Percentiles rank a stretch among this genome's conserved stretches.
Evolutionary conservation across 2,797 vertebrate genomes (phyloP).

Genomic region (Streptopelia turtur): DNA sequence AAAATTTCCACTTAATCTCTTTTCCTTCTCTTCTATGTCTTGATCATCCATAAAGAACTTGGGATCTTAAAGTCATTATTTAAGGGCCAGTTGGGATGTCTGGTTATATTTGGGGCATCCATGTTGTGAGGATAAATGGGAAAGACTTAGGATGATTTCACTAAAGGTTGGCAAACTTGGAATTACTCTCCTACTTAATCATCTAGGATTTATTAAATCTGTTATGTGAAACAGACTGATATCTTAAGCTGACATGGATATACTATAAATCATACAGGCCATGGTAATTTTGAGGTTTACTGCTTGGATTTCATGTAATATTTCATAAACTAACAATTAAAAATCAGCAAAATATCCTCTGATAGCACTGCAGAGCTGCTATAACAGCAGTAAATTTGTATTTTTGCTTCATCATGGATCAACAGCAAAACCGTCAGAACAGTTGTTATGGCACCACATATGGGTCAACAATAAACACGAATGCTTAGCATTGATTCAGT

Average conservation of each 20-base stretch:
- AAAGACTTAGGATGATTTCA: background rate
- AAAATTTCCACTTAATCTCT: background rate
- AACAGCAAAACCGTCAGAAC: background rate
- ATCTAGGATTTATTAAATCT: background rate
- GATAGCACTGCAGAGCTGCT: background rate
- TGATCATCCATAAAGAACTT: background rate
- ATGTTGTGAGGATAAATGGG: background rate
- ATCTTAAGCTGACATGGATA: background rate
- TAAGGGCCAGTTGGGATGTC: background rate
- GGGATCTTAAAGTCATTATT: background rate
- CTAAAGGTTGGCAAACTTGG: background rate
- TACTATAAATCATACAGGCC: background rate
- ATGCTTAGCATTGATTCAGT: background rate
- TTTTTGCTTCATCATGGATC: constrained; percentile 18
- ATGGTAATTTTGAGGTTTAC: background rate
- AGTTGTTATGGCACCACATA: background rate
- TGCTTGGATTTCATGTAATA: background rate
- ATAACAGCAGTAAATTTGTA: background rate
- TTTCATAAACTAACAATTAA: background rate
- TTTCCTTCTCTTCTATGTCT: background rate
- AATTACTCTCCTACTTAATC: background rate
- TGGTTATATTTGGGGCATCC: background rate
- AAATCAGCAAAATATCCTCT: background rate
- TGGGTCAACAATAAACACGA: background rate
- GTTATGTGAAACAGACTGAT: background rate